These are phyloP conservation scores for Phytoseiulus persimilis DNA, from an alignment of 2,888 invertebrate genomes.

Conservation along the genomic window DNA sequence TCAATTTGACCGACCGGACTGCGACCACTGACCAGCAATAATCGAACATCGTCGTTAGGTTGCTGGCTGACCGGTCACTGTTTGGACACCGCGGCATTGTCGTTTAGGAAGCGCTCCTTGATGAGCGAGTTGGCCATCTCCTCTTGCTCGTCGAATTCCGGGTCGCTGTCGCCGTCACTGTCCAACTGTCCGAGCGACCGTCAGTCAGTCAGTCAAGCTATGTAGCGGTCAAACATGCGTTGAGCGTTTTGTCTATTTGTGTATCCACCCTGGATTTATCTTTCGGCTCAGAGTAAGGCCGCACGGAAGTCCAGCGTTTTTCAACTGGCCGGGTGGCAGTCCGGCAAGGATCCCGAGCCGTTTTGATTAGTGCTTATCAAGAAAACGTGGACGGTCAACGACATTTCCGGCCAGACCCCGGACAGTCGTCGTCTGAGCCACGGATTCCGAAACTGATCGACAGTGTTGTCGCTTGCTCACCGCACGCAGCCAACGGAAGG, in stretches of 20 bases:
- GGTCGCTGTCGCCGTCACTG: background rate
- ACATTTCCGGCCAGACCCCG: background rate
- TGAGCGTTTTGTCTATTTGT: background rate
- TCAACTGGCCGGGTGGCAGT: background rate
- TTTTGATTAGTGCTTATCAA: slow-evolving; percentile 5
- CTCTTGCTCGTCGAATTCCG: background rate
- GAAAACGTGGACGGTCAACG: background rate
- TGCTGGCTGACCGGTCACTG: background rate
- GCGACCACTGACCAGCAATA: background rate
- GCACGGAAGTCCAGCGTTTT: background rate
- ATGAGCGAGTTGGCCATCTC: background rate
- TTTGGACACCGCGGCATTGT: background rate
- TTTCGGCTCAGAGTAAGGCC: background rate
- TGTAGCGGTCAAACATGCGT: background rate
- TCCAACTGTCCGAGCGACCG: background rate
- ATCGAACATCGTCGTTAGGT: background rate
- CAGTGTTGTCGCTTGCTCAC: background rate
- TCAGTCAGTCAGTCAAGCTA: background rate
- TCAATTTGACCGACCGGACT: background rate
- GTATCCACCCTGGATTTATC: background rate
- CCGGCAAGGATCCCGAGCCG: background rate
- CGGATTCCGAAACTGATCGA: background rate
- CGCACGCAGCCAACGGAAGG: background rate
- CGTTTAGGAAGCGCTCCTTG: background rate
- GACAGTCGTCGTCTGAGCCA: background rate